phyloP scores from a whole-genome alignment of 2,888 invertebrate species.

The Eucriotettix oculatus region DNA sequence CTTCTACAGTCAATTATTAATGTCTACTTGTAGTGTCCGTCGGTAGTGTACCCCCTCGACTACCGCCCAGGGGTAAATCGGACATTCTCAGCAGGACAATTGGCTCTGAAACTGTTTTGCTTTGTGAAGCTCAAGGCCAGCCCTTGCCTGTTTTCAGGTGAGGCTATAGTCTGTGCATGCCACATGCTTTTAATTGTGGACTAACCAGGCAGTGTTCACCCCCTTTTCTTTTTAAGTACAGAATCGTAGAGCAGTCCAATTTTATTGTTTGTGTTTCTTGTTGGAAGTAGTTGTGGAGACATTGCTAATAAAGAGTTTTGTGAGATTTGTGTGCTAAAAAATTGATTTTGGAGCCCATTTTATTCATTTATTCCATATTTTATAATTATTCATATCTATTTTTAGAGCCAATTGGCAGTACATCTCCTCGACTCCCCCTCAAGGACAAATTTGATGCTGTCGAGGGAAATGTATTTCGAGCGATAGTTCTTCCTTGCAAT shows the following conservation, averaged over 20 bases:
- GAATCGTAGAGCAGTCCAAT: background rate
- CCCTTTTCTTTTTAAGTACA: background rate
- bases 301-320: too few relatives aligned
- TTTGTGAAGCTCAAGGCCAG: constrained; percentile 18
- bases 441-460: constrained; percentile 28
- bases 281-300: too few relatives aligned
- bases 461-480: constrained; percentile 14
- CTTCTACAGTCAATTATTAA: too few relatives aligned
- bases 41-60: constrained; percentile 16
- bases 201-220: background rate
- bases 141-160: constrained; percentile 17
- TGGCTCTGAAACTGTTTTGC: constrained; percentile 13
- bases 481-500: constrained; percentile 23
- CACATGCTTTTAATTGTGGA: constrained; percentile 4
- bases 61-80: constrained; percentile 13
- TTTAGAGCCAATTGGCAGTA: constrained; percentile 28
- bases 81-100: constrained; percentile 5
- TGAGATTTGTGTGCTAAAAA: too few relatives aligned
- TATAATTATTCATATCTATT: background rate
- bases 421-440: constrained; percentile 34
- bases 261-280: too few relatives aligned
- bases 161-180: background rate
- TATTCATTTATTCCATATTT: too few relatives aligned
- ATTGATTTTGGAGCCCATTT: too few relatives aligned
- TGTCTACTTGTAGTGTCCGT: constrained; percentile 12